Conservation (phyloP, 2,113 vertebrate species). For the Cyanocitta stelleri region DNA sequence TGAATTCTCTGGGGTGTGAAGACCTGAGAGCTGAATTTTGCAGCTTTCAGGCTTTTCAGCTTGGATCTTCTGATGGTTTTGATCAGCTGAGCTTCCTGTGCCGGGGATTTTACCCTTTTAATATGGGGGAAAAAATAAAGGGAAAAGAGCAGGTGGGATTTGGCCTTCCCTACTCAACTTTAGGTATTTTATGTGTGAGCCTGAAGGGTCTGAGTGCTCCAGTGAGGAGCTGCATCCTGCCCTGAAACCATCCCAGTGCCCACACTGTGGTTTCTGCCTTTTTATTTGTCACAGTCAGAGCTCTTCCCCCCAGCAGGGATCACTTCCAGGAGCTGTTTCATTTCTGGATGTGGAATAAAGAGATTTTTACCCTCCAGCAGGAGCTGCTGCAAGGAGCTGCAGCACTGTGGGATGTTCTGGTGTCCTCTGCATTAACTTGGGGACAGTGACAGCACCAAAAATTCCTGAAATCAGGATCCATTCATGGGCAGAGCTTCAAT, state of each 20-base stretch:
- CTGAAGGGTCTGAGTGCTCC: not conserved
- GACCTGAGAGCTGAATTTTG: not conserved
- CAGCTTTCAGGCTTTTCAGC: not conserved
- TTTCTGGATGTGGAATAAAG: not conserved
- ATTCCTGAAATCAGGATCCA: not conserved
- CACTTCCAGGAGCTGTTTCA: not conserved
- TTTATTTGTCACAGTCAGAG: not conserved
- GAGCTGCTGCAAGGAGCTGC: not conserved
- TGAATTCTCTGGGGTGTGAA: not conserved
- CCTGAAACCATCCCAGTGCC: not conserved
- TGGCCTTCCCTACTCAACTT: not conserved
- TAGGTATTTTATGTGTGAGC: fast-evolving
- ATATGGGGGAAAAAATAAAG: not conserved
- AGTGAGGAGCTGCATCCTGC: not conserved
- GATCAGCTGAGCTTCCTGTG: not conserved
- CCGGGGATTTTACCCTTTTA: not conserved
- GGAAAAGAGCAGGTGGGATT: not conserved
- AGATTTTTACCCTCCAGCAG: not conserved
- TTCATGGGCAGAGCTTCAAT: not conserved
- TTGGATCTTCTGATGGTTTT: not conserved
- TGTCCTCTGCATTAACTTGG: not conserved
- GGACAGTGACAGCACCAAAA: not conserved
- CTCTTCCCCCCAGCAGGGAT: not conserved
- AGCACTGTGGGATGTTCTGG: not conserved
- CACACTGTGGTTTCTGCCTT: fast-evolving